Conservation (phyloP, 2,888 invertebrate species). For the Lampropteryx suffumata region DNA sequence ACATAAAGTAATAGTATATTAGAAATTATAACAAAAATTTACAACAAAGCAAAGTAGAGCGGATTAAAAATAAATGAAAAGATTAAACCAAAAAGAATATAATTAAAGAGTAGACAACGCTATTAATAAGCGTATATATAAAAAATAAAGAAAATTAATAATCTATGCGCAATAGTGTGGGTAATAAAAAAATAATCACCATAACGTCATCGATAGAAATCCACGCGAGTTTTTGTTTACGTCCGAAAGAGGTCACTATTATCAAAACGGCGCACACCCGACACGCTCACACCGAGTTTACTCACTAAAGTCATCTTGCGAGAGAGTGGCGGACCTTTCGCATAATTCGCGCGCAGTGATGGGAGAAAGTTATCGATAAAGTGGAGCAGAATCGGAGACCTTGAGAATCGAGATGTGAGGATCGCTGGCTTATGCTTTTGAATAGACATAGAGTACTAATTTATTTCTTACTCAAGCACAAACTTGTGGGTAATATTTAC, state of each 20-base stretch:
- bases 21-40: no score
- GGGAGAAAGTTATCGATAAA: slow-evolving; percentile 29
- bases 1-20: no score
- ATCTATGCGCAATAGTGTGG: background rate
- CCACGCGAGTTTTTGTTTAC: slow-evolving; percentile 49
- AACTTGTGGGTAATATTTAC: no score
- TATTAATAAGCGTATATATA: background rate
- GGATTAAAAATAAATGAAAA: no score
- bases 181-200: slow-evolving; percentile 22
- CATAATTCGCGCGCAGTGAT: slow-evolving; percentile 47
- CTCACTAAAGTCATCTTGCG: slow-evolving; percentile 66
- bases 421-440: no score
- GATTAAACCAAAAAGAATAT: no score
- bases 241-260: slow-evolving; percentile 51
- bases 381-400: slow-evolving; percentile 17
- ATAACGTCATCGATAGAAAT: slow-evolving; percentile 21
- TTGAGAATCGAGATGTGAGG: no score
- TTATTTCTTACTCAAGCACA: no score
- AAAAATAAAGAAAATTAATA: background rate
- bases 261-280: slow-evolving; percentile 50
- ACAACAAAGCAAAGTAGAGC: no score
- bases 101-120: no score
- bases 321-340: slow-evolving; percentile 62
- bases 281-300: slow-evolving; percentile 48
- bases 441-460: no score